phyloP scores from a whole-genome alignment of 2,888 invertebrate species.

The Catocala fraxini region DNA sequence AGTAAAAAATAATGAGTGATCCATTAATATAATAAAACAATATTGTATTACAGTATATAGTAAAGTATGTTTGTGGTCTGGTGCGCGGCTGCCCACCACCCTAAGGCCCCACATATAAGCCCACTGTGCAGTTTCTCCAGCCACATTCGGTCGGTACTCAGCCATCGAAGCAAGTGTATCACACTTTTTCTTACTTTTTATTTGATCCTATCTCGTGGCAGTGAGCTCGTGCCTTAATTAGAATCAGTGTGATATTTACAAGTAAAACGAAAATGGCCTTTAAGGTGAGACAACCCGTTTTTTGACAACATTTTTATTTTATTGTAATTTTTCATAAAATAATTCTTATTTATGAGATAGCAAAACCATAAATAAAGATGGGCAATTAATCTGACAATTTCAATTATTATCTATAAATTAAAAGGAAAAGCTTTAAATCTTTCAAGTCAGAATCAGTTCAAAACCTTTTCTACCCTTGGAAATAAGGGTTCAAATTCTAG shows the following conservation, averaged over 20 bases:
- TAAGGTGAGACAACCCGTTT: slow-evolving; percentile 63
- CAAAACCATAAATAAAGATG: too few species aligned
- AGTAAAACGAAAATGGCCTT: slow-evolving; percentile 65
- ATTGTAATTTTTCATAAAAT: too few species aligned
- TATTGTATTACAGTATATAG: neutral
- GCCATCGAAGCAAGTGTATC: slow-evolving; percentile 59
- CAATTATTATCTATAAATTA: too few species aligned
- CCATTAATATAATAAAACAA: too few species aligned
- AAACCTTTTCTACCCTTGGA: too few species aligned
- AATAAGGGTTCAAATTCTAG: too few species aligned
- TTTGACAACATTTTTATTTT: too few species aligned
- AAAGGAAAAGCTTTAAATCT: too few species aligned
- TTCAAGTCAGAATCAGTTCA: too few species aligned
- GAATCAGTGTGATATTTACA: slow-evolving; percentile 43
- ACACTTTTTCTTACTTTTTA: slow-evolving; percentile 32
- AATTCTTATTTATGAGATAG: too few species aligned
- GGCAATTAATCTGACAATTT: too few species aligned
- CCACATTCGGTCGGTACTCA: slow-evolving; percentile 69
- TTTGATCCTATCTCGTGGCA: slow-evolving; percentile 34
- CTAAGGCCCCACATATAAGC: slow-evolving; percentile 66
- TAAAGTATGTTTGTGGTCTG: slow-evolving; percentile 14
- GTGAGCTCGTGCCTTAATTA: slow-evolving; percentile 54
- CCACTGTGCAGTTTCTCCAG: slow-evolving; percentile 64
- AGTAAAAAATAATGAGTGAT: too few species aligned
- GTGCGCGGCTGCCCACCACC: slow-evolving; percentile 42